Evolutionary conservation across 2,888 invertebrate species (phyloP), one percentile per base, ranked within the genome.

Genomic region (Aleiodes alternator): DNA sequence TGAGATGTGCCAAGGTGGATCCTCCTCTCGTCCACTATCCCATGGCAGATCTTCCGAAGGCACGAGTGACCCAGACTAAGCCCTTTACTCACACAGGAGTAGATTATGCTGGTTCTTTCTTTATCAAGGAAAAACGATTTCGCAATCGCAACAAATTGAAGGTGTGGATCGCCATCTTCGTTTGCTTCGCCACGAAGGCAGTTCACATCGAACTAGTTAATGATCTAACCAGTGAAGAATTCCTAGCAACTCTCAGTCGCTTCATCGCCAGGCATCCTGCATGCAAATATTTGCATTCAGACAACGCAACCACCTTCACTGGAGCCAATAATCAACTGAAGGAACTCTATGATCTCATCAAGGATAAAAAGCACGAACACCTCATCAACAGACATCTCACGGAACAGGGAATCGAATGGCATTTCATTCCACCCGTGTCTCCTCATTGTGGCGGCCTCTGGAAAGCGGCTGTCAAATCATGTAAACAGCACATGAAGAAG

Each of bases 391-490:
- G n/a, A 34, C 11, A 59, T 34, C 50, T 76, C 5, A 50, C 51
- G 11, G 69, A 69, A n/a, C 14, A 48, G 34, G 50, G 50, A n/a
- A 43, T 34, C 23, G 51, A 23, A 9, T 84, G 83, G 84, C 71
- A 81, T 14, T 85, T 84, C 68, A 83, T 80, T 55, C 81, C 83
- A 0, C 77, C 83, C 3, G 23, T 51, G n/a, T 76, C 82, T 11
- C 82, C 82, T 0, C 79, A 84, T 56, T 81, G 80, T 50, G 84
- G 84, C 0, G 83, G 84, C 0, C 57, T 84, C 1, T 84, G 82
- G 83, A 83, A 85, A 59, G 76, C 80, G 2, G 79, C 77, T 3
- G 80, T 84, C 1, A 83, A 84, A 68, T 80, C 79, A 0, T 79
- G 82, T 1, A 87, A 86, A 72, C 70, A 76, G 57, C 82, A 85